Conservation (phyloP, 2,888 invertebrate genomes). For the Thecocarcelia acutangulata region DNA sequence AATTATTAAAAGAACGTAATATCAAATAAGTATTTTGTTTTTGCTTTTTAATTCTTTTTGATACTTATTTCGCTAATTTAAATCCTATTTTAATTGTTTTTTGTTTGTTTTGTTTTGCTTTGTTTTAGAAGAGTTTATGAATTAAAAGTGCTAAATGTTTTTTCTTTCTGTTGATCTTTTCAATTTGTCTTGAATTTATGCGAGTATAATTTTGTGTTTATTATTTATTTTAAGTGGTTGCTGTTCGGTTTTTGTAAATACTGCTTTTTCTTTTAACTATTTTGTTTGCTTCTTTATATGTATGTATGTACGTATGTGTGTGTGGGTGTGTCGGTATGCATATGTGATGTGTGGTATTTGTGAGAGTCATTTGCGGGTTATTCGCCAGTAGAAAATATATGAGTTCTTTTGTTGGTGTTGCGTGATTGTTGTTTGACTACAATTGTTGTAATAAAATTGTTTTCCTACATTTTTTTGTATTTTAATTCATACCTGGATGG, state of each 20-base stretch:
- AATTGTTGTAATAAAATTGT: constrained; percentile 50
- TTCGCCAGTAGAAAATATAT: constrained; percentile 40
- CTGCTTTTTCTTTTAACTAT: constrained; percentile 24
- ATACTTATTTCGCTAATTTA: constrained; percentile 45
- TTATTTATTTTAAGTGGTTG: constrained; percentile 15
- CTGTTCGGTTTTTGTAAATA: background rate
- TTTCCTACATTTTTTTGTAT: constrained; percentile 44
- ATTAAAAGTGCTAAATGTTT: constrained; percentile 51
- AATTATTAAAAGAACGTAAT: constrained; percentile 1
- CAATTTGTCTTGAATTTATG: constrained; percentile 45
- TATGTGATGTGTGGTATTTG: constrained; percentile 24
- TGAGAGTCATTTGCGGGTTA: constrained; percentile 24
- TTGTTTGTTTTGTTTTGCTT: too few relatives aligned
- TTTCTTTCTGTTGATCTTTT: constrained; percentile 20
- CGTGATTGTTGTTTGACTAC: constrained; percentile 54
- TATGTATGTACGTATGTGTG: constrained; percentile 17
- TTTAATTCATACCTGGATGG: constrained; percentile 71
- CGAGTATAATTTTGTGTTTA: constrained; percentile 50
- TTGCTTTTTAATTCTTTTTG: constrained; percentile 11
- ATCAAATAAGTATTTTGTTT: background rate
- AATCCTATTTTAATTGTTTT: constrained; percentile 28
- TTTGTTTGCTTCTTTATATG: constrained; percentile 33
- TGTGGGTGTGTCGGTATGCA: constrained; percentile 18
- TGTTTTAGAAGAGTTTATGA: constrained; percentile 40
- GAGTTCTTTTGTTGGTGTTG: constrained; percentile 38